Base-by-base conservation (phyloP, 2,113 vertebrate species). In the Empidonax alnorum region DNA sequence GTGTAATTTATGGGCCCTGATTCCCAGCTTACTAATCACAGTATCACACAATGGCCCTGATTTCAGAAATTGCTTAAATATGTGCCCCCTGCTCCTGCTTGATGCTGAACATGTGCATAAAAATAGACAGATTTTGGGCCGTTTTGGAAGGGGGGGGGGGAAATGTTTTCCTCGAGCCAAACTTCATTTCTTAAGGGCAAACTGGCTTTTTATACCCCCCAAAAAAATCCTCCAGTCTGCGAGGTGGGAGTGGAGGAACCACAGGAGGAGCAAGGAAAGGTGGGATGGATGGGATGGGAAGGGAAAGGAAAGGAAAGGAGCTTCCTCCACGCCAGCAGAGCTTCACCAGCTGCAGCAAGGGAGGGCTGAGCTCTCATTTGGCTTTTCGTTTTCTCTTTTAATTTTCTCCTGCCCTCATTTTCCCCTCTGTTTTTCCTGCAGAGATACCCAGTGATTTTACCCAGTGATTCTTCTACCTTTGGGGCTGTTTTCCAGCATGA, bases 161-260 rank as follows among this genome's bases (percentile, higher is more conserved):
- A 69, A 69, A 55, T 22, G 3, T 61, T 82, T 78, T 87, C 28
- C 46, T 63, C 63, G n/a, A 46, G 35, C 53, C 31, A n/a, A 30
- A 31, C 28, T 37, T 27, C 7, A 2, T 13, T n/a, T 33, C 42
- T 75, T 44, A 35, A 53, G 58, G 72, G 18, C 44, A 39, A 56
- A 11, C 0, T 2, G 66, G 39, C 9, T 58, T 71, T 71, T 76
- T 28, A 1, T 4, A 12, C 12, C 30, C 17, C 6, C 20, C 6
- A n/a, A 23, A 99, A 98, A 95, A 98, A 37, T 98, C 98, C 2
- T 98, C 97, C 3, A 98, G 97, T 83, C 98, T 99, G 95, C 21
- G 79, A 69, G 27, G 61, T 9, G 18, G 83, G 12, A 73, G 35
- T 18, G 56, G 42, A 55, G 56, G 24, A 24, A 27, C 3, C 4